Base-by-base conservation (phyloP, 2,888 invertebrate species). In the Pinctada fucata region DNA sequence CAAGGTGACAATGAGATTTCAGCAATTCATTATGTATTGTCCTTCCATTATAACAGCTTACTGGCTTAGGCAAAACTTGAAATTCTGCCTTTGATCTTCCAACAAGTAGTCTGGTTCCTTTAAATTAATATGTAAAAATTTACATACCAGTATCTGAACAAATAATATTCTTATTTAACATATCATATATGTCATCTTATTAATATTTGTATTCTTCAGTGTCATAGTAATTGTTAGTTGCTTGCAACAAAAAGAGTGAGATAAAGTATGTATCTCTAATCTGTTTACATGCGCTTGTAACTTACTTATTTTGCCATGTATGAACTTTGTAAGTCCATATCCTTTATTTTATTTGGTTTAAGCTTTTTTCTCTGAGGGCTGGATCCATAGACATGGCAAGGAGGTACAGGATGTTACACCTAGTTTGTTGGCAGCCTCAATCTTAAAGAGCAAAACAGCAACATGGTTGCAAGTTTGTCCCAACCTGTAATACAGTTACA, bases 401-500 rank as follows among this genome's bases (percentile, higher is more conserved):
- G 72, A 72, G 52, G 72, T 72, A 72, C 72, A 72, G 5, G 63
- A 63, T 10, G 72, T 72, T 45, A 13, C 31, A 3, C 72, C 72
- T 48, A 72, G 31, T 52, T 72, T 72, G 16, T 72, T 72, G 2
- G 72, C 72, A 52, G 31, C 6, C 48, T 63, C 58, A 45, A 72
- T 63, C 47, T 63, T 13, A 63, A 72, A 72, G 8, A 72, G 72
- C 63, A 72, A 72, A 63, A 58, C 70, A 31, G 70, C 70, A 8
- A 70, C 51, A 72, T 72, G 72, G 49, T 70, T 70, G 51, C 70
- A 70, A 50, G 70, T 70, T 51, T 70, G 70, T 48, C 73, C 66
- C 6, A 73, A 65, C n/a, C n/a, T 8, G n/a, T 13, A 65, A 4
- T 16, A 65, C 65, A 8, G 31, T 31, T 31, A 31, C 31, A 31